Evolutionary conservation across 2,797 vertebrate species (phyloP), one percentile per base, ranked within the genome.

Genomic region (Protosalanx chinensis): DNA sequence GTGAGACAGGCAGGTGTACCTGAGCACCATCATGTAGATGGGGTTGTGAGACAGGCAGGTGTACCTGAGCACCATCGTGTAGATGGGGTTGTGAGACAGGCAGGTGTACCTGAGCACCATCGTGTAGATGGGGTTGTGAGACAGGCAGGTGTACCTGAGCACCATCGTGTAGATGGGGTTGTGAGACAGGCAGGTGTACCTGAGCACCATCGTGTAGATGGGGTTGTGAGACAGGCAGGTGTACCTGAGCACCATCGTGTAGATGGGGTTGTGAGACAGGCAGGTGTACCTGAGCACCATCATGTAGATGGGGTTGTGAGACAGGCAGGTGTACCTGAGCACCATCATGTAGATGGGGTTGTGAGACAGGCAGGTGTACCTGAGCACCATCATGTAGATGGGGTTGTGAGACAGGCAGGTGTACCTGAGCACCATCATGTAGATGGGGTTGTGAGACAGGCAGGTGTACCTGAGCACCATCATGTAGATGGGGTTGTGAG

Each of bases 301-400:
- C 96, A 98, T 99, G 89, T 98, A 99, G 74, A 98, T 90, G 0
- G 97, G 97, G 78, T 98, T 98, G 91, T 98, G 96, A 64, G 93
- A 93, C 70, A 96, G 67, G 72, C 95, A 95, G 87, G 96, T 46
- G 41, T 46, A 98, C 96, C 97, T 91, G 87, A 99, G 92, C 35
- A 99, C 93, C 96, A 97, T 97, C 96, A 98, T 99, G 89, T 98
- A 99, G 74, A 98, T 90, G 0, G 97, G 97, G 78, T 98, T 98
- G 91, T 98, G 96, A 64, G 93, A 93, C 70, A 96, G 67, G 72
- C 95, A 95, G 87, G 96, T 41, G 37, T 41, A 98, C 97, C 97
- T 91, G 87, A 99, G 92, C 33, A 99, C 93, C 96, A 97, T 97
- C 96, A 98, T 99, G 89, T 98, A 99, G 74, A 98, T 90, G 0